Percentiles rank a stretch among this genome's conserved stretches.
Conservation (phyloP, 2,888 invertebrate genomes). For the Diaphora mendica region DNA sequence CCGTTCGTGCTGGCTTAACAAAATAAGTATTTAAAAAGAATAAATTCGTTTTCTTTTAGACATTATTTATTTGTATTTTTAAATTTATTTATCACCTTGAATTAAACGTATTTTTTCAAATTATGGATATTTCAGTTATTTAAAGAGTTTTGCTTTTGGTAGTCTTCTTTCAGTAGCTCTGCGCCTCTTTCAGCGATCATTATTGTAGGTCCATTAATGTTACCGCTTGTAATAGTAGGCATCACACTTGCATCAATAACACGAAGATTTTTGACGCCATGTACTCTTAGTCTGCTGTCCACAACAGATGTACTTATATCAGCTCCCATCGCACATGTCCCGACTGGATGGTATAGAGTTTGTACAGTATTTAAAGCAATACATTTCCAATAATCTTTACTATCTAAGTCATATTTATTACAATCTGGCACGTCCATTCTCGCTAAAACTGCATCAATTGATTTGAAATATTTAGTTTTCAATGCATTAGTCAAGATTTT, state of each 20-base stretch:
- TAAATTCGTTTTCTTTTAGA: too few relatives aligned
- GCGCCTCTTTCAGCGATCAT: slow-evolving; percentile 93
- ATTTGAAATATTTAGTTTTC: slow-evolving; percentile 21
- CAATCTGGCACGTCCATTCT: slow-evolving; percentile 25
- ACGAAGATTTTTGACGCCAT: slow-evolving; percentile 88
- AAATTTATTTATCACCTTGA: too few relatives aligned
- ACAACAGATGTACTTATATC: slow-evolving; percentile 50
- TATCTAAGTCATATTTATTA: slow-evolving; percentile 35
- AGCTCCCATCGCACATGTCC: slow-evolving; percentile 87
- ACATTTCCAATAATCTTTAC: slow-evolving; percentile 56
- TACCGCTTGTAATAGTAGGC: slow-evolving; percentile 91
- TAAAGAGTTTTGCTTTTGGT: neutral
- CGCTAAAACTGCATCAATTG: slow-evolving; percentile 23
- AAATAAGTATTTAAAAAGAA: too few relatives aligned
- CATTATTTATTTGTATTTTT: too few relatives aligned
- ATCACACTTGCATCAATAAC: slow-evolving; percentile 92
- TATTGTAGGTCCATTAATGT: slow-evolving; percentile 91
- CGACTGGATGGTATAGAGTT: slow-evolving; percentile 89
- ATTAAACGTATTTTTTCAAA: too few relatives aligned
- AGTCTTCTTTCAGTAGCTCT: slow-evolving; percentile 88
- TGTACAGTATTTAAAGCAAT: slow-evolving; percentile 72
- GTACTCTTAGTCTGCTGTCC: slow-evolving; percentile 87
- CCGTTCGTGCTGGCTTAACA: too few relatives aligned
- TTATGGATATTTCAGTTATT: too few relatives aligned
- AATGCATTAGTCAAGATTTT: slow-evolving; percentile 20